Conservation (phyloP, 1,140 invertebrate species). For the Papilio dardanus region DNA sequence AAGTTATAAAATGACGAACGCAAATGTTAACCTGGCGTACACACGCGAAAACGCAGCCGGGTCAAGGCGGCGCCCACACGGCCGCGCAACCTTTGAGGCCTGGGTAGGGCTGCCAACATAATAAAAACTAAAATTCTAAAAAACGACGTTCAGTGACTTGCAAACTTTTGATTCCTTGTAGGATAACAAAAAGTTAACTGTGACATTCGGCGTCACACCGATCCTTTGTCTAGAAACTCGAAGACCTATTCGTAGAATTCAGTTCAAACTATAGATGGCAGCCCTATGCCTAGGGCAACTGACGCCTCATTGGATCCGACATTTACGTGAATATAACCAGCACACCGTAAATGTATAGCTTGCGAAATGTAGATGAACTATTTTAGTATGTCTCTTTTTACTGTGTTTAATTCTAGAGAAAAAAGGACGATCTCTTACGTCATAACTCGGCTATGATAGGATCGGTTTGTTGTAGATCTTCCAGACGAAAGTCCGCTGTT, state of each 20-base stretch:
- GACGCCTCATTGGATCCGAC: not conserved
- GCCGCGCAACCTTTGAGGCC: constrained; percentile 15
- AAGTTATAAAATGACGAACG: constrained; percentile 23
- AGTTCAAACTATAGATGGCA: not conserved
- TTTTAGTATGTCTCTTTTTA: not conserved
- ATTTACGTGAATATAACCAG: constrained; percentile 7
- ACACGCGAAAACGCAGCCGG: constrained; percentile 24
- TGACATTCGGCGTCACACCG: no score
- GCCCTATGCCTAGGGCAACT: not conserved
- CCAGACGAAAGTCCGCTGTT: not conserved
- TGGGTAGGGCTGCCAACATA: not conserved
- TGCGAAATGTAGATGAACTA: not conserved
- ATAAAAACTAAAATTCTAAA: not conserved
- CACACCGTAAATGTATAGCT: not conserved
- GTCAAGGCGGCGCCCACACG: constrained; percentile 23
- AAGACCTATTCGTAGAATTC: not conserved
- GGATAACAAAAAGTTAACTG: no score
- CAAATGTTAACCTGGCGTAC: constrained; percentile 23
- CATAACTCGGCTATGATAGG: no score
- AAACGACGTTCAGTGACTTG: not conserved
- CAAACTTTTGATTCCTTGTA: no score
- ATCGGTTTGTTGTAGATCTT: no score
- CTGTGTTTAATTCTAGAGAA: not conserved
- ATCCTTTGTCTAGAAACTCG: no score
- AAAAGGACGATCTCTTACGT: not conserved